Conservation (phyloP, 2,888 invertebrate genomes). For the Labia minor region DNA sequence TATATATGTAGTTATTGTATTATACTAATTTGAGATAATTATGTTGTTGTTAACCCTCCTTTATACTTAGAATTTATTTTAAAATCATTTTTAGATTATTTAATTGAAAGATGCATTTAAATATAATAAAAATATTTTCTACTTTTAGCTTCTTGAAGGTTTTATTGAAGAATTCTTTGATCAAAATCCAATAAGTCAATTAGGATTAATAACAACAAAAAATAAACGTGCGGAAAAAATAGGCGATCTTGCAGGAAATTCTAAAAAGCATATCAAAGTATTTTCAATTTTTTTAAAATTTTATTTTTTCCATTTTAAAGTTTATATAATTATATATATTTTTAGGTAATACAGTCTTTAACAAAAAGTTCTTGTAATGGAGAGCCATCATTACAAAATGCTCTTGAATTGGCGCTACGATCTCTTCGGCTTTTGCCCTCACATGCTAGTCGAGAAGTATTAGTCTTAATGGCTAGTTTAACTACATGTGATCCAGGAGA, state of each 20-base stretch:
- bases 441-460: constrained; percentile 89
- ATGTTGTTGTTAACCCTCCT: no score
- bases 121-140: constrained; percentile 19
- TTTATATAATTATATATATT: no score
- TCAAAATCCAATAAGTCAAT: constrained; percentile 95
- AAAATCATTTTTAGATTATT: no score
- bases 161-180: constrained; percentile 97
- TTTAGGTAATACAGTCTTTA: constrained; percentile 31
- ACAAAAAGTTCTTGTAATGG: constrained; percentile 62
- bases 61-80: no score
- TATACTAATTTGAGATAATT: no score
- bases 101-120: no score
- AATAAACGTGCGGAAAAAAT: constrained; percentile 91
- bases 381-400: constrained; percentile 94
- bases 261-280: constrained; percentile 65
- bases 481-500: constrained; percentile 96
- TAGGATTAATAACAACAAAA: constrained; percentile 81
- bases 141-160: constrained; percentile 67
- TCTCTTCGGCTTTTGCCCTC: constrained; percentile 79
- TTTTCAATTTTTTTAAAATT: no score
- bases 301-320: constrained; percentile 18
- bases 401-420: constrained; percentile 75
- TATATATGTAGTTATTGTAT: no score
- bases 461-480: constrained; percentile 83
- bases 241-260: constrained; percentile 79